Conservation (phyloP, 2,888 invertebrate species). For the Galeruca laticollis region DNA sequence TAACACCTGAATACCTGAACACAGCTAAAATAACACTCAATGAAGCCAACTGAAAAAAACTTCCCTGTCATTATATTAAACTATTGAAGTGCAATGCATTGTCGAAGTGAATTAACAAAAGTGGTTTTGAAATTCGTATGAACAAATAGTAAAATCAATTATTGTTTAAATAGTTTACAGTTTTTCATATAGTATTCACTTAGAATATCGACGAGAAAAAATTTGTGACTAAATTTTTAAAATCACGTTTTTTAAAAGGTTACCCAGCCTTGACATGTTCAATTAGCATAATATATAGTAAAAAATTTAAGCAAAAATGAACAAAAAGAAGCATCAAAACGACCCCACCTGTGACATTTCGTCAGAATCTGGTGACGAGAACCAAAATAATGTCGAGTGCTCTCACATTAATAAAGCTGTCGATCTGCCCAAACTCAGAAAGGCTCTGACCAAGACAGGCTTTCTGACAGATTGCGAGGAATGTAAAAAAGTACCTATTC, state of each 20-base stretch:
- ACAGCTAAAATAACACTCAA: not conserved
- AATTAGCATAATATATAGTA: constrained; percentile 38
- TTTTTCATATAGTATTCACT: not conserved
- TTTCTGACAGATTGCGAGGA: constrained; percentile 69
- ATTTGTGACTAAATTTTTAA: not conserved
- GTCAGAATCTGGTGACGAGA: constrained; percentile 80
- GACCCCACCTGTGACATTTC: constrained; percentile 77
- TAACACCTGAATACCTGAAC: not conserved
- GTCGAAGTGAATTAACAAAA: constrained; percentile 25
- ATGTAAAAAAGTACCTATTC: constrained; percentile 56
- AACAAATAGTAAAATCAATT: constrained; percentile 4
- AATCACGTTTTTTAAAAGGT: constrained; percentile 34
- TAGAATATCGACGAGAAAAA: constrained; percentile 2
- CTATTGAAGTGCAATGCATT: constrained; percentile 25
- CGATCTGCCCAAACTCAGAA: constrained; percentile 73
- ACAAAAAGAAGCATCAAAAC: constrained; percentile 80
- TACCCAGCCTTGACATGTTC: constrained; percentile 38
- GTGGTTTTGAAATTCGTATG: constrained; percentile 14
- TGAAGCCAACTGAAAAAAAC: not conserved
- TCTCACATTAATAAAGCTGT: constrained; percentile 79
- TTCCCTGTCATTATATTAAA: not conserved
- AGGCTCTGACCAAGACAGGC: constrained; percentile 65
- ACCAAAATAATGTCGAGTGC: constrained; percentile 73
- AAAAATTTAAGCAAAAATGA: constrained; percentile 68
- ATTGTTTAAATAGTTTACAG: constrained; percentile 1